Conservation (phyloP, 2,113 vertebrate genomes). For the Mesembrinibis cayennensis region DNA sequence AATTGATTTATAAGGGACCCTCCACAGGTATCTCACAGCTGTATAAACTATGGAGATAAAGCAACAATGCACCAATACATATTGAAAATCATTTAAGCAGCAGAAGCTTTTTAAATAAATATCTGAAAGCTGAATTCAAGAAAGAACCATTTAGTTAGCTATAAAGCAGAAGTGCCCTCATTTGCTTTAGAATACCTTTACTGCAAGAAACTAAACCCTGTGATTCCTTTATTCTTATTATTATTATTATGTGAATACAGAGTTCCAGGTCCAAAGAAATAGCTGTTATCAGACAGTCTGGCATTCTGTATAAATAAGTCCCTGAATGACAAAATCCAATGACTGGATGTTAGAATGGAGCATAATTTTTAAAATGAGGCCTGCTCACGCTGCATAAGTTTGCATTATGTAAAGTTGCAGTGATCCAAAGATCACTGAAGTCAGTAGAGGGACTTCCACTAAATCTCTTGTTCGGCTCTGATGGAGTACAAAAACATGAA, state of each 20-base stretch:
- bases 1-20: slow-evolving; percentile 39
- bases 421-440: background rate
- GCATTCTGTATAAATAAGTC: background rate
- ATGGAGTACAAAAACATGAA: background rate
- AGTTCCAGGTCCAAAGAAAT: background rate
- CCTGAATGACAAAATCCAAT: background rate
- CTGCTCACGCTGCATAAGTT: background rate
- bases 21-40: slow-evolving; percentile 56
- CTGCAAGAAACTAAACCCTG: background rate
- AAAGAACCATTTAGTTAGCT: background rate
- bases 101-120: slow-evolving; percentile 15
- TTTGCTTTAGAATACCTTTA: background rate
- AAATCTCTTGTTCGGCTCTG: background rate
- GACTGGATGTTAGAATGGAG: background rate
- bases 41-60: slow-evolving; percentile 43
- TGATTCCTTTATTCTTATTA: background rate
- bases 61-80: slow-evolving; percentile 8
- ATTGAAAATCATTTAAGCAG: slow-evolving; percentile 37
- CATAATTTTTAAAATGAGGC: background rate
- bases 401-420: background rate
- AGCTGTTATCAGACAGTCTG: background rate
- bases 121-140: background rate
- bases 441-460: background rate
- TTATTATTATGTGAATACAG: too few species aligned
- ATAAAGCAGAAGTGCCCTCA: background rate